Conservation (phyloP, 2,797 vertebrate species). For the Triplophysa yarkandensis region DNA sequence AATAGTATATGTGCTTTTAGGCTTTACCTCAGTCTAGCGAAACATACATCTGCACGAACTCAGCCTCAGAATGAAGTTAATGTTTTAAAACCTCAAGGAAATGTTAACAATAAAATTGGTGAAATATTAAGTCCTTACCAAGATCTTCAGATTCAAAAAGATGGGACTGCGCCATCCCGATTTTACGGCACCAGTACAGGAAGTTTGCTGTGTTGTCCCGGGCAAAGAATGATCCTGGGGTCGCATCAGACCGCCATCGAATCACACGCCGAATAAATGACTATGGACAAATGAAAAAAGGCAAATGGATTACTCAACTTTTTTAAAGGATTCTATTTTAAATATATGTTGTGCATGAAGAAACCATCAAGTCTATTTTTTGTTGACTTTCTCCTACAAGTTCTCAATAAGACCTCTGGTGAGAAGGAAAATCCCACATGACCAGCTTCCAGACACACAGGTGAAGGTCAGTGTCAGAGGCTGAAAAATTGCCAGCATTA, state of each 20-base stretch:
- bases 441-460: background rate
- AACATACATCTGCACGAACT: background rate
- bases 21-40: too few species aligned
- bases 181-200: conserved; percentile 95
- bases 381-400: background rate
- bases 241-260: conserved; percentile 88
- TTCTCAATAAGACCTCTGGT: background rate
- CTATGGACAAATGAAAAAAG: conserved; percentile 63
- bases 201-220: conserved; percentile 97
- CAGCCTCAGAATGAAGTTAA: background rate
- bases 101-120: background rate
- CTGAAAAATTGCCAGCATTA: background rate
- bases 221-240: conserved; percentile 94
- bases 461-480: conserved; percentile 5
- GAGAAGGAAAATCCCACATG: background rate
- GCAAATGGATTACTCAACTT: background rate
- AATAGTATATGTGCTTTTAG: background rate
- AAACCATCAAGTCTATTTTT: background rate
- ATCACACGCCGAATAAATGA: conserved; percentile 85
- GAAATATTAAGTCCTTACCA: conserved; percentile 77
- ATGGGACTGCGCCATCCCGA: conserved; percentile 90
- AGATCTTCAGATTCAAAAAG: conserved; percentile 98
- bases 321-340: background rate
- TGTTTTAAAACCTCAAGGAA: background rate
- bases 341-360: background rate